These are phyloP conservation scores for Trididemnum miniatum DNA, from an alignment of 23 tunicate species.

Conservation along the genomic window DNA sequence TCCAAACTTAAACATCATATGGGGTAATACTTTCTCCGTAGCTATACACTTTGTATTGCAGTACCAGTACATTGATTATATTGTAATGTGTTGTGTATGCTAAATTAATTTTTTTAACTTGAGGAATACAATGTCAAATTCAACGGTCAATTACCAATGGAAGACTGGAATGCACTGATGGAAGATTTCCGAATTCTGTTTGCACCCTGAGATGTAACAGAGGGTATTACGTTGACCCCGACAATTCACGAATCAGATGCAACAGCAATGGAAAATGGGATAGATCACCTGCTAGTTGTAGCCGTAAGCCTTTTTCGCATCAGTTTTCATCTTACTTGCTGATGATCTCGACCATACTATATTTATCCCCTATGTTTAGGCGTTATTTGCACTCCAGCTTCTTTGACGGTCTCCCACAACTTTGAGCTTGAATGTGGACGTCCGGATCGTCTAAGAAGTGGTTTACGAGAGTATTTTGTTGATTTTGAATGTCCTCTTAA, in stretches of 20 bases:
- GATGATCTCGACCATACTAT: no score
- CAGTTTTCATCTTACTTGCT: background rate
- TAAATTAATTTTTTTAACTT: no score
- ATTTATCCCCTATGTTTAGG: no score
- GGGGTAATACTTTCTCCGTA: no score
- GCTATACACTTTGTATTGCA: no score
- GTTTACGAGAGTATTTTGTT: slow-evolving; percentile 9
- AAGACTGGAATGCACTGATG: slow-evolving; percentile 45
- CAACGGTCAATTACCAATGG: slow-evolving; percentile 20
- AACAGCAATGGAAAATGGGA: slow-evolving; percentile 49
- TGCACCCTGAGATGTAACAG: slow-evolving; percentile 58
- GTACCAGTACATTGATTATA: no score
- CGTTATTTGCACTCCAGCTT: background rate
- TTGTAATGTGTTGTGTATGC: no score
- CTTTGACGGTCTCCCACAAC: background rate
- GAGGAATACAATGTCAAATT: no score
- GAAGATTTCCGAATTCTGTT: slow-evolving; percentile 37
- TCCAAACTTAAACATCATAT: no score
- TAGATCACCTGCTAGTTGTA: slow-evolving; percentile 31
- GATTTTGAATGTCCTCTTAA: slow-evolving; percentile 49
- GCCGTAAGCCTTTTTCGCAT: slow-evolving; percentile 27
- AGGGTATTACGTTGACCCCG: slow-evolving; percentile 43
- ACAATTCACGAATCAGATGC: slow-evolving; percentile 21
- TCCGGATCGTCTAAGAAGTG: background rate
- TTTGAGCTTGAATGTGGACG: slow-evolving; percentile 30